phyloP scores from a whole-genome alignment of 64 coral and sea anemone species.

The Catalaphyllia jardinei region DNA sequence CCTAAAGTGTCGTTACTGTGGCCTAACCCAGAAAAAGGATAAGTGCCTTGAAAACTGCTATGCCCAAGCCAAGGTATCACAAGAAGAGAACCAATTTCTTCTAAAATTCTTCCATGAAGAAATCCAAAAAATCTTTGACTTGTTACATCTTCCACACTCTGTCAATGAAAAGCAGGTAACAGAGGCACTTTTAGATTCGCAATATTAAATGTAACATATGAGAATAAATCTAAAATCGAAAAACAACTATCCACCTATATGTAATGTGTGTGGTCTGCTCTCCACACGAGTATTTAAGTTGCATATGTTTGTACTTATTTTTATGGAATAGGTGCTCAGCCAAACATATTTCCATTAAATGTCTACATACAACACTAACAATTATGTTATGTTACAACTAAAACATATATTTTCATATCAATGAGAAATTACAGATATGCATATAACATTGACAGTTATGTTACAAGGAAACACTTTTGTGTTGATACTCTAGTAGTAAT shows the following conservation, averaged over 20 bases:
- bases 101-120: constrained; percentile 49
- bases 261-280: constrained; percentile 25
- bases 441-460: constrained; percentile 17
- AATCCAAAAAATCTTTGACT: constrained; percentile 41
- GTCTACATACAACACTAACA: background rate
- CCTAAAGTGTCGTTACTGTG: constrained; percentile 39
- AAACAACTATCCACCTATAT: too few relatives aligned
- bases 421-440: background rate
- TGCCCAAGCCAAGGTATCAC: constrained; percentile 19
- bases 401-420: background rate
- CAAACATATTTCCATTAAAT: constrained; percentile 1
- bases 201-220: constrained; percentile 40
- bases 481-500: too few relatives aligned
- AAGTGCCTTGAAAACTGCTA: constrained; percentile 44
- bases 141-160: constrained; percentile 27
- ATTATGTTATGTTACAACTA: background rate
- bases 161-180: constrained; percentile 45
- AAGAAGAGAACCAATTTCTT: constrained; percentile 35
- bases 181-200: constrained; percentile 40
- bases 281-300: constrained; percentile 16
- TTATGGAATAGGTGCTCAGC: constrained; percentile 9
- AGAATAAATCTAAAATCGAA: constrained; percentile 60
- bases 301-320: background rate
- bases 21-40: constrained; percentile 40
- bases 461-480: too few relatives aligned